Evolutionary conservation across 2,113 vertebrate species (phyloP).

Genomic region (Rousettus leschenaultii): DNA sequence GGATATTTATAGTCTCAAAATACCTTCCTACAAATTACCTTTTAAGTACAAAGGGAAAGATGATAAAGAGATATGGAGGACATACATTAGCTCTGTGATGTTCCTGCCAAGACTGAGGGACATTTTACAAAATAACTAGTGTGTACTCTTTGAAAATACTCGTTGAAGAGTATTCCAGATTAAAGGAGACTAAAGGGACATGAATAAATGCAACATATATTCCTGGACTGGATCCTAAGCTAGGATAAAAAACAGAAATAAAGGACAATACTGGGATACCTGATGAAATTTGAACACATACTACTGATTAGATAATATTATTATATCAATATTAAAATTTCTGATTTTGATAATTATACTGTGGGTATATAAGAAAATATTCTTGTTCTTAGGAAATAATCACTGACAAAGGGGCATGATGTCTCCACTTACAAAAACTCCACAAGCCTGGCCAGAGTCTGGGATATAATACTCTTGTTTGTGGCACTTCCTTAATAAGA

Average conservation of each 20-base stretch:
- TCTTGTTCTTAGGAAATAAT: slow-evolving; percentile 3
- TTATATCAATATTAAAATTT: too few species aligned
- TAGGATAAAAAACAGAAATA: not conserved
- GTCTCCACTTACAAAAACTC: not conserved
- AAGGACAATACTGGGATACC: not conserved
- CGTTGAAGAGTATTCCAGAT: not conserved
- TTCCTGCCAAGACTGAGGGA: not conserved
- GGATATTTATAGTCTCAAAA: not conserved
- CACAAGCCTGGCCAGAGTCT: not conserved
- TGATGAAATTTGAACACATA: too few species aligned
- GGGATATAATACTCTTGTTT: not conserved
- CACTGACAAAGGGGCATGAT: not conserved
- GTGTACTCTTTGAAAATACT: not conserved
- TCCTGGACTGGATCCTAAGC: not conserved
- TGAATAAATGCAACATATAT: not conserved
- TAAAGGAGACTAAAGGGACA: not conserved
- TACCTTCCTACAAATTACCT: not conserved
- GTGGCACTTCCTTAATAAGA: not conserved
- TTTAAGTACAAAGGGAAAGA: slow-evolving; percentile 38
- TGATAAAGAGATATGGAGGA: not conserved
- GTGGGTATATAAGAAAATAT: not conserved
- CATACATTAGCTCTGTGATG: not conserved
- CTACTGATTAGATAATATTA: too few species aligned
- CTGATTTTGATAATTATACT: not conserved
- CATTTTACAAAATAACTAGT: slow-evolving; percentile 13